Base-by-base conservation (phyloP, 1,140 invertebrate species). In the Zaprionus lachaisei region DNA sequence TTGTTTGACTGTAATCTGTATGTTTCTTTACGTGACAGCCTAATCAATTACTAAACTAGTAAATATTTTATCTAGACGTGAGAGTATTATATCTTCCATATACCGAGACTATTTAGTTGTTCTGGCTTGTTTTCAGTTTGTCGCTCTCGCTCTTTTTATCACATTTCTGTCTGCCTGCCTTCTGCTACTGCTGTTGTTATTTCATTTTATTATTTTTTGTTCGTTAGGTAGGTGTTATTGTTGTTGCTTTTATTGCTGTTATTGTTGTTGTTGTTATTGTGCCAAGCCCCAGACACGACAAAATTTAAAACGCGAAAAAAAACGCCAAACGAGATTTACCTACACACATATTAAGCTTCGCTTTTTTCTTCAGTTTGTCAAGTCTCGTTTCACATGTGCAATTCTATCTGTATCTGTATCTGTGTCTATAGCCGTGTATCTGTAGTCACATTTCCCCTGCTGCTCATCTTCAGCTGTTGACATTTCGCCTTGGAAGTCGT, bases 301-400 rank as follows among this genome's bases (percentile, higher is more conserved):
- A 72, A 84, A 81, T 74, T 26, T 79, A 81, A 84, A 84, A 78
- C 82, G 81, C 78, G 0, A 20, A 81, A 75, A 81, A 81, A 79
- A 78, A 74, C 70, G 72, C 63, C 60, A 84, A 85, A 85, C 83
- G 69, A 86, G 83, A 85, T 86, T 85, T 82, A 86, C 79, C 83
- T 82, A 85, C 68, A 76, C 37, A 49, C 47, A 77, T 51, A 49
- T 58, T 51, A 34, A 44, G 47, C 20, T 22, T 51, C 6, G 7
- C 28, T 28, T 6, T n/a, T 79, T 79, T 66, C 47, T 66, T 78
- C 58, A 66, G 70, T 83, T 67, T 77, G 81, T 78, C 78, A 84
- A 83, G 81, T 83, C 79, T 83, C 68, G 41, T 81, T 77, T 80
- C 44, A 61, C 68, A 55, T 72, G 41, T 72, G 68, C 38, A 17